These are phyloP conservation scores for Ivindomyrus marchei DNA, from an alignment of 2,113 vertebrate species.

Conservation along the genomic window DNA sequence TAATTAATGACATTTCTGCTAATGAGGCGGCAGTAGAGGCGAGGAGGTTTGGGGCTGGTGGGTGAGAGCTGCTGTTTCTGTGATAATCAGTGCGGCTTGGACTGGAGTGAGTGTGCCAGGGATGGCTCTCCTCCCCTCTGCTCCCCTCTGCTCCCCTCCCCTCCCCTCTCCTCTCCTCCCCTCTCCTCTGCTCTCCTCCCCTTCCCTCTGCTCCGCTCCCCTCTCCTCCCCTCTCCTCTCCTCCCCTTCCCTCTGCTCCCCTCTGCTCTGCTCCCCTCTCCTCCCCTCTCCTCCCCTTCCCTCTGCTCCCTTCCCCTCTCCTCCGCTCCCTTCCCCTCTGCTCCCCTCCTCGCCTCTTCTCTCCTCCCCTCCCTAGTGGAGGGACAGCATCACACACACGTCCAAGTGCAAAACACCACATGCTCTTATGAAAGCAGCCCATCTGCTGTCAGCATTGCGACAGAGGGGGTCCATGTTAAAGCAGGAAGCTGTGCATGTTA, in stretches of 20 bases:
- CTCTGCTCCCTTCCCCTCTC: too few species aligned
- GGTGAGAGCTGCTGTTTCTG: slow-evolving; percentile 10
- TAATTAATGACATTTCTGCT: slow-evolving; percentile 46
- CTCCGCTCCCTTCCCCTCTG: too few species aligned
- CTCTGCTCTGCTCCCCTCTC: too few species aligned
- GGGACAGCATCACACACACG: not conserved
- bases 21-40: slow-evolving; percentile 44
- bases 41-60: slow-evolving; percentile 26
- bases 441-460: not conserved
- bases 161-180: not conserved
- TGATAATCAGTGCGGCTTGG: not conserved
- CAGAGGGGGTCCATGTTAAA: too few species aligned
- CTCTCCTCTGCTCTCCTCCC: not conserved
- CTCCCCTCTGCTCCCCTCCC: not conserved
- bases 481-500: too few species aligned
- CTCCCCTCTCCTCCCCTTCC: too few species aligned
- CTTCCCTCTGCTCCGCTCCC: rapidly evolving
- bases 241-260: too few species aligned
- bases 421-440: not conserved
- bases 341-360: too few species aligned
- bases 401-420: not conserved
- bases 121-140: not conserved
- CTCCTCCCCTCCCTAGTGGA: not conserved
- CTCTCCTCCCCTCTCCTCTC: too few species aligned
- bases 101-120: not conserved